Base-by-base conservation (phyloP, 2,113 vertebrate species). In the Polypterus senegalus region DNA sequence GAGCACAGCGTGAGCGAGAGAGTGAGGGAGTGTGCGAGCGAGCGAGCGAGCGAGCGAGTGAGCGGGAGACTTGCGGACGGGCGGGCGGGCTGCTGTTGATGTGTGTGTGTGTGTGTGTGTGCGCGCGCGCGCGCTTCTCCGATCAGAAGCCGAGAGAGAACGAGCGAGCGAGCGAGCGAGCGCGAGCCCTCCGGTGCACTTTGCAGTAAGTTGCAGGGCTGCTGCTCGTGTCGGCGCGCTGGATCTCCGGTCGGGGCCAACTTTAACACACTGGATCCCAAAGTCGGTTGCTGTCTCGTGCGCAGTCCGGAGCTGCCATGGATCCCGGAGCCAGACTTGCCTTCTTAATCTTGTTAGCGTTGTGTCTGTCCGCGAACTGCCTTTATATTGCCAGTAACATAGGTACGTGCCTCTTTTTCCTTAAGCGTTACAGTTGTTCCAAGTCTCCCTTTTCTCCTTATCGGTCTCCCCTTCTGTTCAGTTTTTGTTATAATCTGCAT, bases 251-350 rank as follows among this genome's bases (percentile, higher is more conserved):
- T 77, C 7, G 80, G 81, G 84, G n/a, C n/a, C n/a, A 87, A 86
- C 84, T 86, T 85, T 79, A 84, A 76, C 84, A 81, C 84, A 77
- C 83, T 85, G 84, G 83, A 86, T 84, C 83, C 84, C 80, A 76
- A 80, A 84, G 82, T 86, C 81, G 79, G 77, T 81, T 81, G 83
- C 82, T 83, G 81, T 84, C 76, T 84, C 84, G 81, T 83, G 86
- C 81, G 86, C 86, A 87, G 84, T 88, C 85, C 86, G 86, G 86
- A 85, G 84, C 86, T 86, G 86, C 83, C 82, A 88, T 88, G 86
- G 85, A 80, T 82, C 80, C 81, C 77, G 78, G 81, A 78, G 74
- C 74, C 72, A 81, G 83, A 82, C 81, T 85, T 73, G 79, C 80
- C 70, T 76, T 84, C 77, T 79, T 88, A 68, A 83, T 86, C 67